Base-by-base conservation (phyloP, 2,888 invertebrate species). In the Eledona agricola region DNA sequence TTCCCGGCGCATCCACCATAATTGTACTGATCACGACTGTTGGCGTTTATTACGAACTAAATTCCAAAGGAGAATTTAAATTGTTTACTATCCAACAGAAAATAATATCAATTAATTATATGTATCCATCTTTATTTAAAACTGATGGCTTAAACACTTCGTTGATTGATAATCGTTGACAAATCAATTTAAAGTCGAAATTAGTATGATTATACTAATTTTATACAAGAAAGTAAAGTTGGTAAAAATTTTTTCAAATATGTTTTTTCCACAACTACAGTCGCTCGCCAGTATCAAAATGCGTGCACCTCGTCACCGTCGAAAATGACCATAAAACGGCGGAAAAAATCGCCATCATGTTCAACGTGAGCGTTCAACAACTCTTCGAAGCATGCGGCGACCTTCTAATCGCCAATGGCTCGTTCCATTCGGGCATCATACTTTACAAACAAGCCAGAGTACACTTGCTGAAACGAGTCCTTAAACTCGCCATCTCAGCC, bases 301-400 rank as follows among this genome's bases (percentile, higher is more conserved):
- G 84, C 71, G 78, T 84, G 67, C 78, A 82, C 55, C 72, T 83
- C 54, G 79, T 84, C 40, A 74, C 82, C 22, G 78, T 78, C 60
- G 78, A 79, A 32, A 77, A 79, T 52, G 80, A 83, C 62, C 66
- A 82, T 3, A 79, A 80, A 26, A 77, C 78, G 64, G 84, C 85
- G 3, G 83, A 82, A 62, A 78, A 78, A 62, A 69, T 86, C 23
- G 82, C 83, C 1, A 72, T 78, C 34, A 78, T 84, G 35, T 83
- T 84, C 67, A 81, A 83, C 32, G 74, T 87, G 40, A 84, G 85
- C 63, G 77, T 88, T 34, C 84, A 85, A 55, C 81, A 83, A 42
- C 76, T 88, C 38, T 79, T 94, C 58, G 89, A 91, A 71, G 84
- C 85, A 63, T 89, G 92, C 16, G 93, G 93, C 0, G 93, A 94